These are phyloP conservation scores for Acanthopleura granulata DNA, from an alignment of 2,888 invertebrate species.

Conservation along the genomic window DNA sequence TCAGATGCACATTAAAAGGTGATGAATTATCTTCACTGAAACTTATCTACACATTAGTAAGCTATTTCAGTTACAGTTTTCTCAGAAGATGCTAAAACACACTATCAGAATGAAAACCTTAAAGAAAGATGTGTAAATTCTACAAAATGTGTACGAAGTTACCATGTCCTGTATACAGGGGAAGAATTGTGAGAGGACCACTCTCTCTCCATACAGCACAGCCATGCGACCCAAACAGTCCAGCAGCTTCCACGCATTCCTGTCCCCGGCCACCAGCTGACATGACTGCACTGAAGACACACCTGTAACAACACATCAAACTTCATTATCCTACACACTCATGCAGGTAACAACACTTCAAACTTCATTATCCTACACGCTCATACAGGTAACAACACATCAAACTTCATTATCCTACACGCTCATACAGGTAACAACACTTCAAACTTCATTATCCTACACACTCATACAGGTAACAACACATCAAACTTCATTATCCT, in stretches of 20 bases:
- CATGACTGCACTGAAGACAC: conserved; percentile 41
- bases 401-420: background rate
- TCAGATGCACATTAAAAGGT: too few relatives aligned
- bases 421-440: too few relatives aligned
- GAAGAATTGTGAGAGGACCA: conserved; percentile 67
- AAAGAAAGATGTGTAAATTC: too few relatives aligned
- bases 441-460: too few relatives aligned
- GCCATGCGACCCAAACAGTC: conserved; percentile 91
- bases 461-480: too few relatives aligned
- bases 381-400: background rate
- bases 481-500: too few relatives aligned
- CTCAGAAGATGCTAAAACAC: too few relatives aligned
- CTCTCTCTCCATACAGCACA: conserved; percentile 70
- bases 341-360: background rate
- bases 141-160: conserved; percentile 24
- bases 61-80: too few relatives aligned
- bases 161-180: conserved; percentile 66
- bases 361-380: background rate
- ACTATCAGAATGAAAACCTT: too few relatives aligned
- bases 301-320: background rate
- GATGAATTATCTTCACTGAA: too few relatives aligned
- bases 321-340: background rate
- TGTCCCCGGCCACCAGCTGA: conserved; percentile 77
- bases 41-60: too few relatives aligned
- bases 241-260: conserved; percentile 87